These are phyloP conservation scores for Triplophysa rosa DNA, from an alignment of 2,113 vertebrate genomes.

Conservation along the genomic window DNA sequence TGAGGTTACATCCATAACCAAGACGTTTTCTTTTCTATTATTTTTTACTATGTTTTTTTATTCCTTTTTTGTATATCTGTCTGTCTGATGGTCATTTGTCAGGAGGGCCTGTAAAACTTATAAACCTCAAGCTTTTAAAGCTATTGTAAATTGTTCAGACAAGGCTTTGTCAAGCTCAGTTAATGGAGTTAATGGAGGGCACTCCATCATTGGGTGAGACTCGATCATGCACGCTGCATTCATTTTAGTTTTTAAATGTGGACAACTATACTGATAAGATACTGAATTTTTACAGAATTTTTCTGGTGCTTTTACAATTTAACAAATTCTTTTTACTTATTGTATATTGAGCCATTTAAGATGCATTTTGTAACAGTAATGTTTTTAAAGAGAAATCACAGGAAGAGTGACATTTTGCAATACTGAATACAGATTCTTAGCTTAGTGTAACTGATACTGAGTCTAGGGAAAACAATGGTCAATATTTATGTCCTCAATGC, in stretches of 20 bases:
- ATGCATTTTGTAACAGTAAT: constrained; percentile 65
- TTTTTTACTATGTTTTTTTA: too few species aligned
- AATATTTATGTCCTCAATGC: constrained; percentile 60
- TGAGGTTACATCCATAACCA: too few species aligned
- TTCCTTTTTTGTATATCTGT: too few species aligned
- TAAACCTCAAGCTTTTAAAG: too few species aligned
- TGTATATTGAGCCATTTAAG: constrained; percentile 72
- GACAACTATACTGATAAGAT: neutral
- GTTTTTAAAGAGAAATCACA: constrained; percentile 52
- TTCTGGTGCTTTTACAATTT: constrained; percentile 84
- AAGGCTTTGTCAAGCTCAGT: too few species aligned
- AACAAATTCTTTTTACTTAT: constrained; percentile 57
- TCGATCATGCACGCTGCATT: neutral
- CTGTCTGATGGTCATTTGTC: too few species aligned
- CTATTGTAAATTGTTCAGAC: too few species aligned
- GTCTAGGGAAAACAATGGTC: constrained; percentile 71
- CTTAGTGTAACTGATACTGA: constrained; percentile 36
- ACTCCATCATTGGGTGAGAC: neutral
- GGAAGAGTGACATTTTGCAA: constrained; percentile 34
- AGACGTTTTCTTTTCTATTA: too few species aligned
- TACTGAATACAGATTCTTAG: constrained; percentile 61
- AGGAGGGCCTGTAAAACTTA: too few species aligned
- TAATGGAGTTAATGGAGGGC: constrained; percentile 19
- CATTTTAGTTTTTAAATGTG: neutral
- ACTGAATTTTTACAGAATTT: constrained; percentile 65